Evolutionary conservation across 2,888 invertebrate genomes (phyloP), one percentile per base, ranked within the genome.

Genomic region (Oegoconia quadripuncta): DNA sequence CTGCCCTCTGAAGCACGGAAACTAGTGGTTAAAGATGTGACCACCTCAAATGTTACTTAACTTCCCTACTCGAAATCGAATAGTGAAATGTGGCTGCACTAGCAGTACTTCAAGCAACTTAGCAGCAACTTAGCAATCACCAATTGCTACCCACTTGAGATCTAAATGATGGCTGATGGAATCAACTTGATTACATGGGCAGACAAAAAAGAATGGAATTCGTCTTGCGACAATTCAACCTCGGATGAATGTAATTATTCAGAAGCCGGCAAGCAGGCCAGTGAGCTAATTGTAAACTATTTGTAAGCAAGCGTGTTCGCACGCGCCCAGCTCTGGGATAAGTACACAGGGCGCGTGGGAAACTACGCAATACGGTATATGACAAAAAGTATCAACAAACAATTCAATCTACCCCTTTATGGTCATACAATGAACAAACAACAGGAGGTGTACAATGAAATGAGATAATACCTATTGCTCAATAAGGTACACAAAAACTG

Each of bases 151-250:
- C 7, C 26, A 12, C 17, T 36, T 17, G 28, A 28, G 42, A 37
- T 44, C n/a, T 38, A 32, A 44, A 43, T 43, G 48, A 30, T 37
- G 58, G 55, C 51, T 57, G 55, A 65, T 61, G 63, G 61, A 64
- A 64, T 62, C 60, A 43, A 51, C 52, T 46, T 46, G 50, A 65
- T 82, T 83, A 79, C 76, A 75, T 79, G 74, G 78, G 46, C 64
- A 50, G 55, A 54, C 60, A 50, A 53, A 70, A 18, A 73, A 78
- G 64, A 76, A 79, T 74, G 74, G 72, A 74, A 78, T 68, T 70
- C 56, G 58, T 69, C 72, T 79, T 77, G 73, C 78, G 69, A 77
- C 73, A 79, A 65, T 60, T 63, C 72, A 76, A 61, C 75, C 74
- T 78, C 76, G 76, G 71, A 74, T 74, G 67, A 71, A 52, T 65